Percentiles rank a stretch among this genome's conserved stretches.
These are phyloP conservation scores for Melieria picta DNA, from an alignment of 2,888 invertebrate genomes.

Conservation along the genomic window DNA sequence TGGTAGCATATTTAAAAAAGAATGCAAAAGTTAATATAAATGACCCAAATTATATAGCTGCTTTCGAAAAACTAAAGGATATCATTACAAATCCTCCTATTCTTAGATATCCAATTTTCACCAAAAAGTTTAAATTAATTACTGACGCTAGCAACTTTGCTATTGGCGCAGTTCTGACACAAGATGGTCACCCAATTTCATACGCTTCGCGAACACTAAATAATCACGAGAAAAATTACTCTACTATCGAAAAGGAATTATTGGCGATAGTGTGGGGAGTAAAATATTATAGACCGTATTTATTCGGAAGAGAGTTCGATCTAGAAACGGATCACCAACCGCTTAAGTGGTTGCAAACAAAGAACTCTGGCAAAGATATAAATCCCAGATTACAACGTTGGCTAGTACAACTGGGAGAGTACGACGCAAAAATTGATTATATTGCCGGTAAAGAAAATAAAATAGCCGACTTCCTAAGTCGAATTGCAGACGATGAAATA, in stretches of 20 bases:
- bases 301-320: slow-evolving; percentile 38
- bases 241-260: slow-evolving; percentile 39
- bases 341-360: slow-evolving; percentile 34
- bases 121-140: slow-evolving; percentile 11
- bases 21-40: not conserved
- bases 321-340: slow-evolving; percentile 41
- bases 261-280: slow-evolving; percentile 36
- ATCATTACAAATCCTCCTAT: not conserved
- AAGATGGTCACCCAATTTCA: slow-evolving; percentile 49
- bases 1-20: slow-evolving; percentile 9
- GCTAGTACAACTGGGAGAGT: slow-evolving; percentile 24
- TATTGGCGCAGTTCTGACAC: slow-evolving; percentile 49
- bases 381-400: slow-evolving; percentile 24
- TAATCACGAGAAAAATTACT: slow-evolving; percentile 34
- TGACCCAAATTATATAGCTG: slow-evolving; percentile 2
- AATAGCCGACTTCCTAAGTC: slow-evolving; percentile 22
- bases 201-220: slow-evolving; percentile 46
- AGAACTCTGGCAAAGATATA: slow-evolving; percentile 33
- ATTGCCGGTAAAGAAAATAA: slow-evolving; percentile 16
- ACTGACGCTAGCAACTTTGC: slow-evolving; percentile 47
- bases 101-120: slow-evolving; percentile 13
- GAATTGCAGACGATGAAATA: slow-evolving; percentile 1
- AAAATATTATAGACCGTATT: slow-evolving; percentile 40
- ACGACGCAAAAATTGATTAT: slow-evolving; percentile 16
- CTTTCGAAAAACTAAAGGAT: slow-evolving; percentile 16